These are phyloP conservation scores for Vidua chalybeata DNA, from an alignment of 2,113 vertebrate genomes.

Conservation along the genomic window DNA sequence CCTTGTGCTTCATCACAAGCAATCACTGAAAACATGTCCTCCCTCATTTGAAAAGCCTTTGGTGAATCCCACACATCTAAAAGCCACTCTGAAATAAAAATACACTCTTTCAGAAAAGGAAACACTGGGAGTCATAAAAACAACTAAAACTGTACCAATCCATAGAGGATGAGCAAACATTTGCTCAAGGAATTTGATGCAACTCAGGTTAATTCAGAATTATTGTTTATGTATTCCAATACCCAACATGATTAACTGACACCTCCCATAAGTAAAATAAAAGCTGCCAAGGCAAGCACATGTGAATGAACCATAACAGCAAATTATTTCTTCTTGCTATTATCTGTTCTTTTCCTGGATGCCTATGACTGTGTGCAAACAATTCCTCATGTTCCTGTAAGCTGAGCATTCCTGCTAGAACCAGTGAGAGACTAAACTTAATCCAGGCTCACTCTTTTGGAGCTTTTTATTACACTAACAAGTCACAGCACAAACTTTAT, in stretches of 20 bases:
- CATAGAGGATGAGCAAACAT: neutral
- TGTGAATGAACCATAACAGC: neutral
- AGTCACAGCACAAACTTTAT: neutral
- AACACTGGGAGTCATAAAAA: neutral
- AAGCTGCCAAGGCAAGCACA: neutral
- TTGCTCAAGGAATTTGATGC: neutral
- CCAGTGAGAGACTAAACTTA: neutral
- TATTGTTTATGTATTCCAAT: neutral
- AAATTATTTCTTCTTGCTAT: neutral
- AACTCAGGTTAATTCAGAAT: neutral
- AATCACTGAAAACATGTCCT: neutral
- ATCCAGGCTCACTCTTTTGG: neutral
- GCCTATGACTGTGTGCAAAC: neutral
- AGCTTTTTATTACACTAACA: neutral
- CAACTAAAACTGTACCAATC: neutral
- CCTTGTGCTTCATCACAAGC: neutral
- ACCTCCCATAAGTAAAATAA: neutral
- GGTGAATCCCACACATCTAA: neutral
- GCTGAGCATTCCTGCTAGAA: neutral
- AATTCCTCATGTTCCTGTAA: neutral
- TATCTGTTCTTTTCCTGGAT: neutral
- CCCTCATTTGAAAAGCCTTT: neutral
- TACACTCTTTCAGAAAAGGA: neutral
- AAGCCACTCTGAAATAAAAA: neutral
- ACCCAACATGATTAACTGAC: neutral